Base-by-base conservation (phyloP, 2,888 invertebrate genomes). In the Monochamus alternatus region DNA sequence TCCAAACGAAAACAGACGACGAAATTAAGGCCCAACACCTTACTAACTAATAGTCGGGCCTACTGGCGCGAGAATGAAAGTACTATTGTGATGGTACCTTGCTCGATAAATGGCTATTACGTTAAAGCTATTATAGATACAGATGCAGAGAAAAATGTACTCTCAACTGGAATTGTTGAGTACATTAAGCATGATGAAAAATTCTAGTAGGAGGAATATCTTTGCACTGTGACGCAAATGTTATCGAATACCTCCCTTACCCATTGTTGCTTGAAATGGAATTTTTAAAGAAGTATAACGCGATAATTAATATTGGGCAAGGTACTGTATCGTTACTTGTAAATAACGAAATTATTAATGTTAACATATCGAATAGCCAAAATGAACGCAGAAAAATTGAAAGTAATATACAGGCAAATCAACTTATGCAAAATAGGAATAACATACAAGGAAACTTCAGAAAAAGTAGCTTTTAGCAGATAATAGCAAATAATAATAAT, bases 1-100 rank as follows among this genome's bases (percentile, higher is more conserved):
- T 64, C 72, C n/a, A 72, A 72, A 58, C 63, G 51, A 3, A 51
- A 14, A 4, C 31, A 22, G 64, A 72, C 72, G 55, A 14, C 64
- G 43, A 8, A 47, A 63, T 10, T 72, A 55, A 32, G 38, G 10
- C 55, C 72, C 51, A 32, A 52, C 60, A 55, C 55, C 64, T 64
- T 72, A 55, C 55, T 72, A 30, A 30, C 64, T 5, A 60, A 31
- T 10, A 64, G 12, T 9, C n/a, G 71, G 71, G 7, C 3, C 64
- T n/a, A 3, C 5, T 9, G 2, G 2, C 43, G 7, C 5, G n/a
- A 44, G 2, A 65, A 47, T 3, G 14, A 8, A 3, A 22, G 14
- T 59, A 52, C 3, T 8, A 7, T 64, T n/a, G 8, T 65, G 44
- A 59, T 14, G 14, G n/a, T 59, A 4, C 9, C 22, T 4, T 59